A percentile compares a stretch with the other conserved stretches of the same genome.
These are phyloP conservation scores for Hedya salicella DNA, from an alignment of 2,888 invertebrate genomes.

Conservation along the genomic window DNA sequence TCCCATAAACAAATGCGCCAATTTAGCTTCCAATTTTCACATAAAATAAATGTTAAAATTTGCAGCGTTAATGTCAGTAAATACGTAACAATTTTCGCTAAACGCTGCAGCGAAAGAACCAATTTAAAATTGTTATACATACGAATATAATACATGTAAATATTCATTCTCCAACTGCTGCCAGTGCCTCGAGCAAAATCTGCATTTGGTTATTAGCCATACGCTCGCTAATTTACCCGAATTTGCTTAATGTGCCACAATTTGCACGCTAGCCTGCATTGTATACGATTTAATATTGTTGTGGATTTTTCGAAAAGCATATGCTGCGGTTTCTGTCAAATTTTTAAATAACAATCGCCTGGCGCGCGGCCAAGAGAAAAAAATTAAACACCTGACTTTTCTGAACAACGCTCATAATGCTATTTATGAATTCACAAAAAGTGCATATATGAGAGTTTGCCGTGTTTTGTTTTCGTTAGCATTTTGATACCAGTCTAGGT, in stretches of 20 bases:
- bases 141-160: conserved; percentile 43
- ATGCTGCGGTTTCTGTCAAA: conserved; percentile 55
- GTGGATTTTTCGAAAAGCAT: conserved; percentile 51
- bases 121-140: conserved; percentile 41
- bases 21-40: conserved; percentile 4
- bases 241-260: conserved; percentile 72
- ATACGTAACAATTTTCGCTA: conserved; percentile 31
- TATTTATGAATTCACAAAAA: conserved; percentile 41
- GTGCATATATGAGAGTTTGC: background rate
- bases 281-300: conserved; percentile 48
- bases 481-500: conserved; percentile 38
- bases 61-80: conserved; percentile 23
- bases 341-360: conserved; percentile 65
- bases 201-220: conserved; percentile 63
- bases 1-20: background rate
- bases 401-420: conserved; percentile 46
- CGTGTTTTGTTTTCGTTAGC: conserved; percentile 46
- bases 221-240: conserved; percentile 68
- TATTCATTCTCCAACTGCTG: conserved; percentile 52
- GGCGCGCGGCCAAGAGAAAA: conserved; percentile 63
- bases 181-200: conserved; percentile 55
- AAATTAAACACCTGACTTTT: conserved; percentile 60
- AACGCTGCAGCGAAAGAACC: conserved; percentile 35
- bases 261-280: conserved; percentile 59
- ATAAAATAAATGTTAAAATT: conserved; percentile 29